Conservation (phyloP, 2,113 vertebrate genomes). For the Numenius arquata region DNA sequence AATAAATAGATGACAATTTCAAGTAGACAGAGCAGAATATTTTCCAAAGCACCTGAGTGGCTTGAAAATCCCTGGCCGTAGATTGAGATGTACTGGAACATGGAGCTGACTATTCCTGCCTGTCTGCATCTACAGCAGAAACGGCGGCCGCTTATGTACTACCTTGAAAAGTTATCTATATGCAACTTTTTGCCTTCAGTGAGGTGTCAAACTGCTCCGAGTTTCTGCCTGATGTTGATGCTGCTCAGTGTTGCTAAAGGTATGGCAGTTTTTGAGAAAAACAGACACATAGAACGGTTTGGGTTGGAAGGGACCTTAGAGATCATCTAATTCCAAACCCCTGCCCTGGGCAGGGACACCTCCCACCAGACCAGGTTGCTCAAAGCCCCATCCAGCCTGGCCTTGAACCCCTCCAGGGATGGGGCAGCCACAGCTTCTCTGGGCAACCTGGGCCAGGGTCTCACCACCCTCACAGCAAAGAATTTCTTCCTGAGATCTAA, state of each 20-base stretch:
- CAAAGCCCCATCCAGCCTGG: background rate
- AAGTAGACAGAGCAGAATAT: background rate
- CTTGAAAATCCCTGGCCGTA: background rate
- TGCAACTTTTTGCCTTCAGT: background rate
- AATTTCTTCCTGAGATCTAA: background rate
- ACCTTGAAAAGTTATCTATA: background rate
- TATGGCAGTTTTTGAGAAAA: background rate
- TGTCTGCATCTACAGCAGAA: background rate
- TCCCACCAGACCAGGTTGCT: background rate
- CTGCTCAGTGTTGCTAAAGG: background rate
- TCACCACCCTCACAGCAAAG: background rate
- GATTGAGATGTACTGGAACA: background rate
- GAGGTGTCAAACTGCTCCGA: background rate
- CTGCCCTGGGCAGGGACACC: background rate
- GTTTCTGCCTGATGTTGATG: background rate
- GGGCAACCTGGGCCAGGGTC: background rate
- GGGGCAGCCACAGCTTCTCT: background rate
- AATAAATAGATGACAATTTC: background rate
- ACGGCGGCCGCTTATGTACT: background rate
- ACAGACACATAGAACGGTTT: background rate
- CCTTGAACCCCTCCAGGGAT: background rate
- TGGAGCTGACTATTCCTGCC: rapidly evolving
- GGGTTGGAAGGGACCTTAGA: background rate
- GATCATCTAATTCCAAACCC: background rate
- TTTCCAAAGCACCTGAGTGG: background rate